Evolutionary conservation across 2,888 invertebrate species (phyloP).

Genomic region (Sesamia inferens): DNA sequence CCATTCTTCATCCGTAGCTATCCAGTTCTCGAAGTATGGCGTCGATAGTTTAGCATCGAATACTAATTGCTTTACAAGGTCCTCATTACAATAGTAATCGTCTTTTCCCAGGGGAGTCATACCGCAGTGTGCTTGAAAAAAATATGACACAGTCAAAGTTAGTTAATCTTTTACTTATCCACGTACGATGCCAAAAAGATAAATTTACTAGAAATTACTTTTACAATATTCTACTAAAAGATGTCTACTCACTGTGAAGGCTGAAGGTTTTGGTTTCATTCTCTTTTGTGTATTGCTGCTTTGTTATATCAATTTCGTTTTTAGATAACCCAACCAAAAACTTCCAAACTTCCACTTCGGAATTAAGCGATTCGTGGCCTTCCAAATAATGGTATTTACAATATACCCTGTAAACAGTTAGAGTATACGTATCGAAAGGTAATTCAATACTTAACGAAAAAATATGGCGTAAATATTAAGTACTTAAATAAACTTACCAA

Average conservation of each 20-base stretch:
- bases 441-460: not conserved
- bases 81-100: conserved; percentile 95
- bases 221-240: not conserved
- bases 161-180: not conserved
- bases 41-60: conserved; percentile 95
- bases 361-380: conserved; percentile 93
- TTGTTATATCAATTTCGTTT: conserved; percentile 83
- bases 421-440: not conserved
- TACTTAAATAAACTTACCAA: conserved; percentile 89
- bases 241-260: conserved; percentile 74
- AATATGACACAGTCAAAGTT: conserved; percentile 7
- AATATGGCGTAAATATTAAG: not conserved
- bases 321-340: conserved; percentile 92
- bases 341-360: conserved; percentile 93
- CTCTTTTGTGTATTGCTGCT: conserved; percentile 81
- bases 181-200: not conserved
- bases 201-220: not conserved
- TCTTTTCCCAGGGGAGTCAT: conserved; percentile 89
- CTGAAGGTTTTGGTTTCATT: conserved; percentile 66
- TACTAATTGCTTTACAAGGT: conserved; percentile 95
- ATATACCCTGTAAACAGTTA: conserved; percentile 91
- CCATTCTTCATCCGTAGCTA: conserved; percentile 86
- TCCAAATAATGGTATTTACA: conserved; percentile 96
- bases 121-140: conserved; percentile 91
- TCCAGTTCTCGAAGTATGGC: conserved; percentile 90